Conservation (phyloP, 1,140 invertebrate genomes). For the Contarinia nasturtii region DNA sequence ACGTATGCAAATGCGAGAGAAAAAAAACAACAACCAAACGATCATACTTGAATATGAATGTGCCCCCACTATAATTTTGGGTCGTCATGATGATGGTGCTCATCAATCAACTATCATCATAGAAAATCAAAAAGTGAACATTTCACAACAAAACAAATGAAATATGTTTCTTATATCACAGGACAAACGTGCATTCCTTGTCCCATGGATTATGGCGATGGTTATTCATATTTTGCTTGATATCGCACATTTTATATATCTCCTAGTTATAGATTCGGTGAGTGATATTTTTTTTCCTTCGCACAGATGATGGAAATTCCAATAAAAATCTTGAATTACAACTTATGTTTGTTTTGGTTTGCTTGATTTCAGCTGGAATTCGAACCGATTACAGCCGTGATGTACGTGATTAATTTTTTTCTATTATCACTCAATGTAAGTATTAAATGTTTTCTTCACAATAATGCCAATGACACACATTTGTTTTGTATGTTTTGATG, state of each 20-base stretch:
- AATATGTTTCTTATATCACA: no score
- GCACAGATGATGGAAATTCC: not conserved
- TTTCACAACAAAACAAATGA: no score
- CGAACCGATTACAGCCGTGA: not conserved
- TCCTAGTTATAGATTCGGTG: not conserved
- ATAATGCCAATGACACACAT: no score
- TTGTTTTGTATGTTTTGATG: no score
- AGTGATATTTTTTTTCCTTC: not conserved
- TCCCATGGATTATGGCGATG: conserved; percentile 2
- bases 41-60: no score
- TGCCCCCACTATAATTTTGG: no score
- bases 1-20: no score
- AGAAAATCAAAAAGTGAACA: not conserved
- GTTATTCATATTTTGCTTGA: conserved; percentile 1
- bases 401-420: conserved; percentile 3
- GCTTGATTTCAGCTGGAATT: not conserved
- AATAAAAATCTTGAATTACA: no score
- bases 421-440: conserved; percentile 2
- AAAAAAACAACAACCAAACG: no score
- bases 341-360: not conserved
- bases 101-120: no score
- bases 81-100: no score
- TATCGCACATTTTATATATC: conserved; percentile 1
- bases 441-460: no score
- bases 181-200: conserved; percentile 1